Evolutionary conservation across 2,888 invertebrate genomes (phyloP), one percentile per base, ranked within the genome.

Genomic region (Cataglyphis livida): DNA sequence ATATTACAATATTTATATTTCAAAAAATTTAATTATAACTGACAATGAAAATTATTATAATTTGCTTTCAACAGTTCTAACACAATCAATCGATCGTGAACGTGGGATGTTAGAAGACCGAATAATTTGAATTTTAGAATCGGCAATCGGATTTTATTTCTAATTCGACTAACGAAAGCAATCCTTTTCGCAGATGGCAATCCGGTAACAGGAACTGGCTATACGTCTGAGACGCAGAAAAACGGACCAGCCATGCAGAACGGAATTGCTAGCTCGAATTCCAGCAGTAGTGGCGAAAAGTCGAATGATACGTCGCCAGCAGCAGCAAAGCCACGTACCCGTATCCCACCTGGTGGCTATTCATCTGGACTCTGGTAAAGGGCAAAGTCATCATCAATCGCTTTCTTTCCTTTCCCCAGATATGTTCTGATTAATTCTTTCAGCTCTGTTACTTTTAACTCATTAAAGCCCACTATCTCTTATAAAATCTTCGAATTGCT

Each of bases 301-400:
- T 94, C 94, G 64, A 92, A 88, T 83, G 93, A 93, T 79, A 92
- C 93, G 81, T 93, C 94, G 61, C 92, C 93, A 9, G 89, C 82
- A 10, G 88, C 83, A 48, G 90, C 88, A 44, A 89, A 89, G 85
- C 57, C 84, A 81, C 95, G 96, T 92, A 95, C 94, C 93, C 96
- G 96, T 94, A 96, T 96, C 88, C 97, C 97, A 73, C 97, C 97
- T 74, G 97, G 97, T 91, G 97, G 97, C 71, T 96, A 95, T 94
- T 96, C 96, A 88, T 96, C 96, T 88, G 96, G 96, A 88, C 96
- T 97, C 88, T 97, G 97, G 97, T 97, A 96, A 96, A 93, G 61
- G 93, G 92, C 61, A n/a, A 25, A 61, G 41, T 61, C 82, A 35
- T 48, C 66, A 51, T 41, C 71, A 51, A 79, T 41, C 38, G 51